Evolutionary conservation across 2,113 vertebrate species (phyloP).

Genomic region (Rhea americana): DNA sequence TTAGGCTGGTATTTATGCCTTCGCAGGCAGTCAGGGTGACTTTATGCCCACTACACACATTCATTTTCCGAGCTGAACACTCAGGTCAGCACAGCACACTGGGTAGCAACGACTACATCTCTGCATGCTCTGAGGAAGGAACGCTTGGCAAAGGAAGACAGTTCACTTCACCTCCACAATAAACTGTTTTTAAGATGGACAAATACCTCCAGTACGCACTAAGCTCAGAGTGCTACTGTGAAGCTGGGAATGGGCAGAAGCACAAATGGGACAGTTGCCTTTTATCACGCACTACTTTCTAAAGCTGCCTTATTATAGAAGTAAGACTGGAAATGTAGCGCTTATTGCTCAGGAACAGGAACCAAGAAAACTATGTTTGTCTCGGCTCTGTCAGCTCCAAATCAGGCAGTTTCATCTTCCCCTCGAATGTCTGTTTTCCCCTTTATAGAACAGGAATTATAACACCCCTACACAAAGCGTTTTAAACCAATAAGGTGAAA

Average conservation of each 20-base stretch:
- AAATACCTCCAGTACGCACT: not conserved
- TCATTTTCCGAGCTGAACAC: not conserved
- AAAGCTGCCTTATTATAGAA: conserved; percentile 3
- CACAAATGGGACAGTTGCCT: not conserved
- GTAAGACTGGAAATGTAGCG: not conserved
- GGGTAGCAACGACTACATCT: not conserved
- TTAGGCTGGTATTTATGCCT: not conserved
- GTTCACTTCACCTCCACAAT: not conserved
- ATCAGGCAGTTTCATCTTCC: not conserved
- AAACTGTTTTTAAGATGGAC: not conserved
- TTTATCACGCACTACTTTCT: not conserved
- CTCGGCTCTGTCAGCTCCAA: not conserved
- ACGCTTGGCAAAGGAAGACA: not conserved
- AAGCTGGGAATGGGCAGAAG: not conserved
- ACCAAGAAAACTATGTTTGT: not conserved
- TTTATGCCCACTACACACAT: not conserved
- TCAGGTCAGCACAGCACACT: rapidly evolving
- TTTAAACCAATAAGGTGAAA: not conserved
- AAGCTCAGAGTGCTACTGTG: not conserved
- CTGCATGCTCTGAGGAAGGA: not conserved
- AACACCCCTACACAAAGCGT: not conserved
- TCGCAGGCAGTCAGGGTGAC: not conserved
- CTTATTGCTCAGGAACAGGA: not conserved
- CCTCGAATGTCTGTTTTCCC: not conserved
- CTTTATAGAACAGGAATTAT: not conserved